Conservation (phyloP, 2,888 invertebrate species). For the Sphecodes monilicornis region DNA sequence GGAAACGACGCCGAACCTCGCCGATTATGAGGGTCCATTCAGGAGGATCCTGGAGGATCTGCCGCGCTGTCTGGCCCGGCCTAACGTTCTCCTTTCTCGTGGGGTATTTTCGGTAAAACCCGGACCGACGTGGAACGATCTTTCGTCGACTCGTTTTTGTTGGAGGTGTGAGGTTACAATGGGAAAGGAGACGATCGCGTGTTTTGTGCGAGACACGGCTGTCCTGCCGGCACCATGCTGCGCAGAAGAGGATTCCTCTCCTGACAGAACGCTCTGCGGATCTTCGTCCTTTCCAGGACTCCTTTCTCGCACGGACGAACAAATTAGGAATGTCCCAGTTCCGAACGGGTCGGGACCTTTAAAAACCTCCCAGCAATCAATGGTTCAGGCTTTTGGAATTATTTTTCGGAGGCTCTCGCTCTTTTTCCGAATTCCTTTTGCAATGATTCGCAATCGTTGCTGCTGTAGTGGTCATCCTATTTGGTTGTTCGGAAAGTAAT, state of each 20-base stretch:
- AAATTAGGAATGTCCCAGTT: slow-evolving; percentile 41
- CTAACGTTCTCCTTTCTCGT: slow-evolving; percentile 47
- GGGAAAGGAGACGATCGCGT: slow-evolving; percentile 75
- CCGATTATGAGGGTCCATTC: slow-evolving; percentile 79
- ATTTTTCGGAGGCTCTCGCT: too few species aligned
- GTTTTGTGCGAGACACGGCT: slow-evolving; percentile 72
- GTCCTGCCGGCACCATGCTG: slow-evolving; percentile 72
- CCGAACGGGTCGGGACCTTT: neutral
- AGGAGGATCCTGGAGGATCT: slow-evolving; percentile 55
- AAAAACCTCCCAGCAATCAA: neutral
- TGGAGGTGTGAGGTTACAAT: slow-evolving; percentile 83
- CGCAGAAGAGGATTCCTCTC: slow-evolving; percentile 58
- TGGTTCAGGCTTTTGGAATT: neutral
- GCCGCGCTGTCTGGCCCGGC: slow-evolving; percentile 56
- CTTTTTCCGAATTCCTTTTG: neutral
- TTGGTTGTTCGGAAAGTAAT: too few species aligned
- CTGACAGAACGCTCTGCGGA: slow-evolving; percentile 72
- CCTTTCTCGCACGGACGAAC: slow-evolving; percentile 29
- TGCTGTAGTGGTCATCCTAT: too few species aligned
- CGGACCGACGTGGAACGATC: slow-evolving; percentile 68
- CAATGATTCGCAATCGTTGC: too few species aligned
- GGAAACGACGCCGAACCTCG: slow-evolving; percentile 74
- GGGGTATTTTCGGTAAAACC: slow-evolving; percentile 70
- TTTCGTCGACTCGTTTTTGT: slow-evolving; percentile 77
- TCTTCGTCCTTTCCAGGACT: slow-evolving; percentile 30